Evolutionary conservation across 2,113 vertebrate genomes (phyloP), one percentile per base, ranked within the genome.

Genomic region (Erinaceus europaeus): DNA sequence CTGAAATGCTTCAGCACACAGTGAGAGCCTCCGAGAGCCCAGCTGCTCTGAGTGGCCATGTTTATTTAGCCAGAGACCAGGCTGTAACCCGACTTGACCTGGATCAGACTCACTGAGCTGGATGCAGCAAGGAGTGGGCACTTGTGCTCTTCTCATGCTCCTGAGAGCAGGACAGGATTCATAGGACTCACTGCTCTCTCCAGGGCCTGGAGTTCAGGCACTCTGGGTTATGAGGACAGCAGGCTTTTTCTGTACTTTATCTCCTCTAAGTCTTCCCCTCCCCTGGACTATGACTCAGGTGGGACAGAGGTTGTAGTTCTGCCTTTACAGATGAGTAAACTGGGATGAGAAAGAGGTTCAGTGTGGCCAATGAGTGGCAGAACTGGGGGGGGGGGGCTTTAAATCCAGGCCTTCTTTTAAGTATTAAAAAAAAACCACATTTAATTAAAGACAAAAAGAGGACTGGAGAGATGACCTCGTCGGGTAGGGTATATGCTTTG

Each of bases 101-200:
- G 74, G 74, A 65, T 90, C 82, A 17, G 46, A 74, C 61, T 62
- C 91, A 94, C 59, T 89, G 92, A 89, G 40, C 71, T 84, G 71
- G 69, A 94, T 92, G 79, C 92, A 64, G 92, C 93, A 93, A 85
- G 36, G 61, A 95, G 91, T 88, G 78, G 82, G 71, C 57, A 21
- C 87, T 77, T 86, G 83, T 81, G 59, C 50, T 73, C 57, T 73
- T 89, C 10, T 18, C 83, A 5, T 86, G 89, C 87, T 84, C 61
- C 36, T 72, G 44, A 40, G 82, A 88, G 84, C 57, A 86, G 61
- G 72, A 65, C 48, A 67, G 73, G 69, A 29, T 34, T 20, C 17
- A 21, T 55, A 18, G 69, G 29, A 20, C 23, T 62, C 15, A 2
- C 55, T 57, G 53, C 52, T 21, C 46, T 17, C 10, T 7, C 59